Conservation (phyloP, 2,888 invertebrate genomes). For the Nomada goodeniana region DNA sequence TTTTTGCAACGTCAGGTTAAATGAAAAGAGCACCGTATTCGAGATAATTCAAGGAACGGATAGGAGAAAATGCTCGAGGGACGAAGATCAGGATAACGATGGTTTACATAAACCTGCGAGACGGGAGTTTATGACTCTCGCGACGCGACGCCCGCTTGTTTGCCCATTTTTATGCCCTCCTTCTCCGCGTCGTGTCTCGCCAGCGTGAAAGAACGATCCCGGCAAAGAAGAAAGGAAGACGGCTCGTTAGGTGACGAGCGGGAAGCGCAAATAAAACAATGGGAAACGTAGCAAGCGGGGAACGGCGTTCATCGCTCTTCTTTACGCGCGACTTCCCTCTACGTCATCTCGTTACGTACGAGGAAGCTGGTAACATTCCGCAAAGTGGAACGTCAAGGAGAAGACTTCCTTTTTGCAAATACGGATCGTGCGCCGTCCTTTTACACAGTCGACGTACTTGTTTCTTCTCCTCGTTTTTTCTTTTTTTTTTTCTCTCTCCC, state of each 20-base stretch:
- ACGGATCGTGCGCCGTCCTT: slow-evolving; percentile 46
- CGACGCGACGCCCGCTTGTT: slow-evolving; percentile 41
- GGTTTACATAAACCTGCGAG: slow-evolving; percentile 56
- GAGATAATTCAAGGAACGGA: slow-evolving; percentile 45
- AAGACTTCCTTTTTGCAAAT: slow-evolving; percentile 55
- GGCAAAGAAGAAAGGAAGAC: slow-evolving; percentile 62
- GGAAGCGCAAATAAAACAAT: slow-evolving; percentile 50
- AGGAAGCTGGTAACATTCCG: slow-evolving; percentile 61
- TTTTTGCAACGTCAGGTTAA: background rate
- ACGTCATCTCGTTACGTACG: slow-evolving; percentile 66
- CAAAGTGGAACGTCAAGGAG: slow-evolving; percentile 47
- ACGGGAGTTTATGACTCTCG: slow-evolving; percentile 50
- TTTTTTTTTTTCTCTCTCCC: background rate
- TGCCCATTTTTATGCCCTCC: slow-evolving; percentile 18
- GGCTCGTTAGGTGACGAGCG: slow-evolving; percentile 69
- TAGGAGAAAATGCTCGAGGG: slow-evolving; percentile 40
- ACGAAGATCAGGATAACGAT: slow-evolving; percentile 49
- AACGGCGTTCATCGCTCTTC: slow-evolving; percentile 59
- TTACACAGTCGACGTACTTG: slow-evolving; percentile 1
- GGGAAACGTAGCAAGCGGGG: slow-evolving; percentile 13
- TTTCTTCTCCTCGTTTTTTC: background rate
- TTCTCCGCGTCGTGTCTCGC: slow-evolving; percentile 13
- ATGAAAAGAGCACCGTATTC: slow-evolving; percentile 29
- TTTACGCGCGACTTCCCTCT: slow-evolving; percentile 59
- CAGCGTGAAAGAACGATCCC: slow-evolving; percentile 46